Evolutionary conservation across 2,888 invertebrate genomes (phyloP).

Genomic region (Blastobasis adustella): DNA sequence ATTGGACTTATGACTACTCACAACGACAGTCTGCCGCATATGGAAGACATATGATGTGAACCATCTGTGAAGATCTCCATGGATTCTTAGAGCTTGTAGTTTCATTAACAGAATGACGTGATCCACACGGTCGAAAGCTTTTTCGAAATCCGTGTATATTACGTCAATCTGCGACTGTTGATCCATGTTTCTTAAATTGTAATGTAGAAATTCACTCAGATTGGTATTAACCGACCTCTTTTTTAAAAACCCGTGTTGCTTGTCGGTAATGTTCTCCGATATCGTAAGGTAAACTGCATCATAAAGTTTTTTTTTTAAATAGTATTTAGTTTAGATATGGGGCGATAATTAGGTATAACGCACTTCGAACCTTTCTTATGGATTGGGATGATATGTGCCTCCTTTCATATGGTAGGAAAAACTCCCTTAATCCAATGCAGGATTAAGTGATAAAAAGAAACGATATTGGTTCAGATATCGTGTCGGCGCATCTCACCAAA

Average conservation of each 20-base stretch:
- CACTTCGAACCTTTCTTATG: background rate
- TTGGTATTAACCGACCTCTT: background rate
- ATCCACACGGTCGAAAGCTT: background rate
- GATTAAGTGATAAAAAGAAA: background rate
- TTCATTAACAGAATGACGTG: background rate
- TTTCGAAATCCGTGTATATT: background rate
- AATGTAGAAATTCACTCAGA: background rate
- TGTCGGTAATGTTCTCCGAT: background rate
- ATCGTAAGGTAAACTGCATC: no score
- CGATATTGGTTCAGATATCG: background rate
- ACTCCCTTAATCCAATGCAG: background rate
- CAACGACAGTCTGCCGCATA: background rate
- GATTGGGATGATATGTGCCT: background rate
- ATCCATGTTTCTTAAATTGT: no score
- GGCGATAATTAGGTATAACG: background rate
- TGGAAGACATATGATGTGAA: background rate
- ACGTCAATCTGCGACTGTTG: no score
- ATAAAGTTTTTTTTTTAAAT: background rate
- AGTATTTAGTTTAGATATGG: background rate
- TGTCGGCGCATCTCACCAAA: background rate
- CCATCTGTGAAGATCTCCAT: background rate
- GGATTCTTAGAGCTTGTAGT: background rate
- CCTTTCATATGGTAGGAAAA: background rate
- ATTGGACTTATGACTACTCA: background rate
- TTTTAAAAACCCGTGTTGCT: background rate